Evolutionary conservation across 2,113 vertebrate genomes (phyloP).

Genomic region (Platysteira castanea): DNA sequence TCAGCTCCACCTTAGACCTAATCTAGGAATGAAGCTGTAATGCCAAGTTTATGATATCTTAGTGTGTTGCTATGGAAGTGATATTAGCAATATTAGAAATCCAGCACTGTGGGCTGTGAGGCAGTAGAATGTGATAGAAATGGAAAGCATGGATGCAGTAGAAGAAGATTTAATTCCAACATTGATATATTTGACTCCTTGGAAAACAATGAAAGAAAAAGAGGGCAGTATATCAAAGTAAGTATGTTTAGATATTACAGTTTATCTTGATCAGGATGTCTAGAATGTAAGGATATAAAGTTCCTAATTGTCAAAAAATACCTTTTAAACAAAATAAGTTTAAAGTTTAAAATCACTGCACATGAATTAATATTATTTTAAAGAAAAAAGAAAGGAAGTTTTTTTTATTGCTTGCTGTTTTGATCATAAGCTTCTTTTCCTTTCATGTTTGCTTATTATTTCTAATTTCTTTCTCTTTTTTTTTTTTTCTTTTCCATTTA

Average conservation of each 20-base stretch:
- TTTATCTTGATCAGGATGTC: not conserved
- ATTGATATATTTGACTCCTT: not conserved
- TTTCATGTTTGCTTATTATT: not conserved
- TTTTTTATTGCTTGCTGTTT: not conserved
- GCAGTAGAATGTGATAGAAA: not conserved
- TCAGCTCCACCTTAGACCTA: conserved; percentile 11
- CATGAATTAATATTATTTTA: not conserved
- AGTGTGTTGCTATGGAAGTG: conserved; percentile 42
- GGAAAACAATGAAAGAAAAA: not conserved
- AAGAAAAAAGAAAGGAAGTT: not conserved
- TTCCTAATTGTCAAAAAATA: not conserved
- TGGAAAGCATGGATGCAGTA: not conserved
- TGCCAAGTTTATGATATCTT: conserved; percentile 7
- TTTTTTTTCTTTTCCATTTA: not conserved
- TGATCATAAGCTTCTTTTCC: not conserved
- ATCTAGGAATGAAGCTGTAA: not conserved
- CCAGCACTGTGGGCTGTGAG: not conserved
- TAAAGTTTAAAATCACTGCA: not conserved
- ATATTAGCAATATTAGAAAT: conserved; percentile 49
- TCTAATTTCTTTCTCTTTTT: not conserved
- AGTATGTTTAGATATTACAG: not conserved
- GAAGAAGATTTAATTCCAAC: not conserved
- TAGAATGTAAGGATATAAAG: not conserved
- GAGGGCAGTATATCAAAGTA: not conserved
- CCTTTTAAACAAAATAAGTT: not conserved